These are phyloP conservation scores for Tipula helvola DNA, from an alignment of 2,888 invertebrate species.

Conservation along the genomic window DNA sequence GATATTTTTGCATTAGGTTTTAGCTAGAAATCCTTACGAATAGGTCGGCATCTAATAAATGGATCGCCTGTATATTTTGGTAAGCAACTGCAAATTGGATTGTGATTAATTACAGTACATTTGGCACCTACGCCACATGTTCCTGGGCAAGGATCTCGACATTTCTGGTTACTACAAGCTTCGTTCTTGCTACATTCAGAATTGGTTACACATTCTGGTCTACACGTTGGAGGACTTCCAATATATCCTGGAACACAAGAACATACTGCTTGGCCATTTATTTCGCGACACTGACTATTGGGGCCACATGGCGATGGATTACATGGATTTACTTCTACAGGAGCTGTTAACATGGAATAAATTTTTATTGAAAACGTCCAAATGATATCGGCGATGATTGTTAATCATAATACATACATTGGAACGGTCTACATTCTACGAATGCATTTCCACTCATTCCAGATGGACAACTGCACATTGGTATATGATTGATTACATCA, in stretches of 20 bases:
- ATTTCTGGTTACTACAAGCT: constrained; percentile 66
- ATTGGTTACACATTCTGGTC: constrained; percentile 67
- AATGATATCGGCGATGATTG: not conserved
- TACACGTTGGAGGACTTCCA: constrained; percentile 62
- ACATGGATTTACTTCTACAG: constrained; percentile 41
- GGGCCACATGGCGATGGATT: constrained; percentile 61
- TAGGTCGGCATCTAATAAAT: constrained; percentile 46
- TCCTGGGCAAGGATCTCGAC: constrained; percentile 61
- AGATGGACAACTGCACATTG: constrained; percentile 47
- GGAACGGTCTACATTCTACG: constrained; percentile 43
- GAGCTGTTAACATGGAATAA: not conserved
- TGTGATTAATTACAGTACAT: constrained; percentile 68
- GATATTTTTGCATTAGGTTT: constrained; percentile 16
- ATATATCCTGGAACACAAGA: constrained; percentile 58
- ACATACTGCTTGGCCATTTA: constrained; percentile 60
- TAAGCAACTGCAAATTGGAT: constrained; percentile 66
- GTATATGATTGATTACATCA: constrained; percentile 60
- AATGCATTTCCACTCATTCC: constrained; percentile 60
- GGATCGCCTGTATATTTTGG: constrained; percentile 46
- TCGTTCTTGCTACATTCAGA: constrained; percentile 59
- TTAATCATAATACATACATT: constrained; percentile 37
- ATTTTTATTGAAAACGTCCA: not conserved
- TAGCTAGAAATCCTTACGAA: constrained; percentile 35
- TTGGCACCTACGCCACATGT: constrained; percentile 60
- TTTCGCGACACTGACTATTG: constrained; percentile 58